Base-by-base conservation (phyloP, 2,888 invertebrate genomes). In the Stenurella melanura region DNA sequence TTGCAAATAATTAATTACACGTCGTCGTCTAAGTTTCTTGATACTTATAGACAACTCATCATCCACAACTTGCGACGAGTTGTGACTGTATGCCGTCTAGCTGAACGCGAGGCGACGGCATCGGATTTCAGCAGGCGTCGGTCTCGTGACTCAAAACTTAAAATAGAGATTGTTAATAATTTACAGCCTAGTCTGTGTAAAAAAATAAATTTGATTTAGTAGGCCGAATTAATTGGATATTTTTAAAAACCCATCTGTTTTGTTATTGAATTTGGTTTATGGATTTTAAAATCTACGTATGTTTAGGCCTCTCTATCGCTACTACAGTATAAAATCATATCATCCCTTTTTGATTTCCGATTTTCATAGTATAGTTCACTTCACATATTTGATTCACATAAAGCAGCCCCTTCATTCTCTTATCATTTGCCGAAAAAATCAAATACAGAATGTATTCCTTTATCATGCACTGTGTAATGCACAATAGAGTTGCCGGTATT, bases 81-180 rank as follows among this genome's bases (percentile, higher is more conserved):
- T 15, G 67, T 67, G 56, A 68, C 30, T 57, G 56, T 68, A 38
- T 34, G 64, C 64, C 64, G 64, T 64, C 64, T 42, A 42, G 64
- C 19, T 34, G 11, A 18, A 17, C 63, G n/a, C 30, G 15, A 12
- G 64, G 12, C 19, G 58, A 21, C 64, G 64, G 64, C 64, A 42
- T 68, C 68, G 15, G 34, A 56, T 68, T 68, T 68, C 68, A 68
- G 42, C 68, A 68, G 68, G 68, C 68, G 68, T 68, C 68, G 57
- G 18, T 56, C 17, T 42, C 12, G 42, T 64, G 64, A 64, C 42
- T 64, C 64, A 64, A 64, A 9, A 38, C 64, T 21, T 42, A 64
- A 64, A 64, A 64, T 64, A 64, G 42, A 17, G 38, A 38, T 64
- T 64, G 38, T 42, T 19, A 30, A 38, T 9, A 19, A 15, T 64